phyloP scores from a whole-genome alignment of 2,113 vertebrate species.

The Rhegmatorhina hoffmannsi region DNA sequence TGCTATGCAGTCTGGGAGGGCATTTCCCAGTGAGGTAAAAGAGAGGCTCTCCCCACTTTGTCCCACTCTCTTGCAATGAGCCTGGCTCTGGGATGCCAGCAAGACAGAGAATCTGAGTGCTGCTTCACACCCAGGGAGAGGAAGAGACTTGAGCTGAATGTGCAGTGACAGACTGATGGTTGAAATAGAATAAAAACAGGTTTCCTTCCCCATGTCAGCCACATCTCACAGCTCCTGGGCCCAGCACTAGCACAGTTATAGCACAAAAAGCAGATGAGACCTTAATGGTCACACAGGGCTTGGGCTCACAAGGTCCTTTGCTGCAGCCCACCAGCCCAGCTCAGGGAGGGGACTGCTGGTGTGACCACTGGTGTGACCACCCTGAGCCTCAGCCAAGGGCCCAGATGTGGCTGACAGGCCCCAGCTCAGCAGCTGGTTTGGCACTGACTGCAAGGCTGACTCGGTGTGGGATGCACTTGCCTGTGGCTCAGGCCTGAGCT shows the following conservation, averaged over 20 bases:
- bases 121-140: neutral
- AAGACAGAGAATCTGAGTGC: neutral
- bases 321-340: neutral
- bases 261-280: neutral
- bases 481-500: neutral
- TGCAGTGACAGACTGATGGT: neutral
- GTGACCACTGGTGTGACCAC: too few species aligned
- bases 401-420: fast-evolving
- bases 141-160: neutral
- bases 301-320: neutral
- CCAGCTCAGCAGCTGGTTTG: neutral
- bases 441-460: neutral
- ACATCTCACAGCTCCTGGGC: neutral
- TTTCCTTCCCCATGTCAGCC: neutral
- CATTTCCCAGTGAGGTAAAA: neutral
- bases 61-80: neutral
- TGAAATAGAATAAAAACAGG: neutral
- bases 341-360: neutral
- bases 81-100: neutral
- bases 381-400: neutral
- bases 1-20: neutral
- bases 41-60: neutral
- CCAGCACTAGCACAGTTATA: neutral
- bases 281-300: neutral
- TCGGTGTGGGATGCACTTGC: neutral